Base-by-base conservation (phyloP, 2,113 vertebrate genomes). In the Hemiprocne comata region DNA sequence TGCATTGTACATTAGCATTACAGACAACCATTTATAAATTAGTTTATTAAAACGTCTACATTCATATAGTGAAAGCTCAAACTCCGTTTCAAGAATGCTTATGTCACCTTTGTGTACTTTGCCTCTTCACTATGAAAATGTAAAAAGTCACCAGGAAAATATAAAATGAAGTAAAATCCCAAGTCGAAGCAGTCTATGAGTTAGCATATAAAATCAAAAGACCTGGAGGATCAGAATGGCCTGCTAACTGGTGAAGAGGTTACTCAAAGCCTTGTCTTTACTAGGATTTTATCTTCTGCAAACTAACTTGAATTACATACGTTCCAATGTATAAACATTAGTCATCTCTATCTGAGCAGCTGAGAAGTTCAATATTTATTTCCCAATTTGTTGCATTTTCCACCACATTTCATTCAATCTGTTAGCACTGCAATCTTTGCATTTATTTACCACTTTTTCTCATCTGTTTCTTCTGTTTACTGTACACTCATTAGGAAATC, bases 1-100 rank as follows among this genome's bases (percentile, higher is more conserved):
- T 81, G 79, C 87, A 57, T 69, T 84, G 36, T 75, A 89, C 69
- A 84, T 44, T 58, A 76, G 23, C 55, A 67, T 86, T 86, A 50
- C 60, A 91, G 85, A 75, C 58, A 88, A 70, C 90, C 1, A 90
- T 81, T 94, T 92, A 78, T 72, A 93, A 93, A 94, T 84, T 14
- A 89, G n/a, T 90, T 84, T 75, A 90, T 95, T 92, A 72, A 69
- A 57, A 84, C 60, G 51, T 77, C 44, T 74, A 26, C 40, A 50
- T 75, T 86, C 34, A 29, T 71, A 31, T 33, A 65, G 19, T 36
- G 53, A 73, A 85, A 93, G n/a, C 42, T 66, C 67, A 53, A 81
- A 78, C 26, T 61, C 38, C 61, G 20, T 66, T 87, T 55, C 54
- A 57, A 75, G 31, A 74, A 46, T 51, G 34, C 44, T 81, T 60